Evolutionary conservation across 2,888 invertebrate species (phyloP).

Genomic region (Agrilus biguttatus): DNA sequence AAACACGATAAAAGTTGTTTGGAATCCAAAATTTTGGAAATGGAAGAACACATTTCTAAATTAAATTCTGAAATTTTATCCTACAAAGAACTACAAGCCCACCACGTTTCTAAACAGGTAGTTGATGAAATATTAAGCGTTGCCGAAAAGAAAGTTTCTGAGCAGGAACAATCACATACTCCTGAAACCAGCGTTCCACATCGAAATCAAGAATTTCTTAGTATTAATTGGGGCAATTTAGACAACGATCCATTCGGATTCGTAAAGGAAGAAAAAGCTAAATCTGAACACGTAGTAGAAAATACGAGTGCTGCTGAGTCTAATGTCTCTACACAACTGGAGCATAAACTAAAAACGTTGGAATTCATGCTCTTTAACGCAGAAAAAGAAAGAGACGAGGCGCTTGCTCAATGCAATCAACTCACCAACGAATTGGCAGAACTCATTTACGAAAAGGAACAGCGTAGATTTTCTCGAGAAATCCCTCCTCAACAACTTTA

Average conservation of each 20-base stretch:
- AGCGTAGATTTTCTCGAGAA: background rate
- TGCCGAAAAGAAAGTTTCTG: conserved; percentile 6
- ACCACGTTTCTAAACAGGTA: conserved; percentile 3
- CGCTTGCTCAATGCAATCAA: conserved; percentile 24
- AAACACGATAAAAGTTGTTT: too few species aligned
- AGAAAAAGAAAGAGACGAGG: conserved; percentile 28
- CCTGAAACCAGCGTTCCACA: background rate
- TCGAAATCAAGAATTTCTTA: background rate
- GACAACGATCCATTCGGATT: conserved; percentile 14
- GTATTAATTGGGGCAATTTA: background rate
- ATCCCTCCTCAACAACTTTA: background rate
- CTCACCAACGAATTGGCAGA: conserved; percentile 25
- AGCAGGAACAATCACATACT: too few species aligned
- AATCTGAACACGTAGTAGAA: conserved; percentile 7
- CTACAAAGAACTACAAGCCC: conserved; percentile 2
- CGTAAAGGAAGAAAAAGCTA: conserved; percentile 2
- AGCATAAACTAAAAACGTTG: conserved; percentile 26
- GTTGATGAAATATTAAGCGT: conserved; percentile 4
- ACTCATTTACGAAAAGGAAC: conserved; percentile 20
- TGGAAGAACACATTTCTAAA: background rate
- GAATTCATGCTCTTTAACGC: conserved; percentile 29
- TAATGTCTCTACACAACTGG: conserved; percentile 12
- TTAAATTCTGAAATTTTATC: conserved; percentile 1
- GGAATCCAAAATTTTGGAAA: too few species aligned
- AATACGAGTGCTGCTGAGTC: conserved; percentile 15